Percentiles rank a stretch among this genome's conserved stretches.
These are phyloP conservation scores for Crematogaster levior DNA, from an alignment of 2,888 invertebrate genomes.

Conservation along the genomic window DNA sequence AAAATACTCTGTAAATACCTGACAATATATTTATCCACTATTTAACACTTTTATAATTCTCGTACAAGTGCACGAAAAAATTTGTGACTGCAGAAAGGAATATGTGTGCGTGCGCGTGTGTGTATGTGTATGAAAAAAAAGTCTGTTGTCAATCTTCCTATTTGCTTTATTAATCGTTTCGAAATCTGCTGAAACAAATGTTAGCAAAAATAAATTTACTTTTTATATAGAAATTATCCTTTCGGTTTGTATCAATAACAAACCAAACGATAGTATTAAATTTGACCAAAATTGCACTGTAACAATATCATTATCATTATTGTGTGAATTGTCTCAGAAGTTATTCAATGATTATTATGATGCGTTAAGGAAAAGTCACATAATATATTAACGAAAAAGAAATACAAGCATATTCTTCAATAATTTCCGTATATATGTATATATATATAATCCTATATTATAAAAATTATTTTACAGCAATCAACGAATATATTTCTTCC, in stretches of 20 bases:
- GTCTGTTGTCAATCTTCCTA: neutral
- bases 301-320: neutral
- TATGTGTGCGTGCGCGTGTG: constrained; percentile 39
- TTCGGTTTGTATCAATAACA: neutral
- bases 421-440: neutral
- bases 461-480: constrained; percentile 37
- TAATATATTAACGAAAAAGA: constrained; percentile 18
- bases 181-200: constrained; percentile 17
- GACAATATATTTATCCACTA: constrained; percentile 77
- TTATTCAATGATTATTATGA: constrained; percentile 24
- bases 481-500: constrained; percentile 10
- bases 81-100: constrained; percentile 54
- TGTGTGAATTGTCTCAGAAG: neutral
- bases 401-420: constrained; percentile 19
- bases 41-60: constrained; percentile 78
- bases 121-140: constrained; percentile 2
- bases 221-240: constrained; percentile 5
- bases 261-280: neutral
- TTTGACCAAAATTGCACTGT: neutral
- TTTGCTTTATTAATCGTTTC: constrained; percentile 15
- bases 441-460: constrained; percentile 19
- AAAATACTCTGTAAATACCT: constrained; percentile 52
- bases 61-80: constrained; percentile 52
- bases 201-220: constrained; percentile 1
- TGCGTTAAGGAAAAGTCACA: constrained; percentile 2